Base-by-base conservation (phyloP, 2,797 vertebrate species). In the Gymnopithys bicolor region DNA sequence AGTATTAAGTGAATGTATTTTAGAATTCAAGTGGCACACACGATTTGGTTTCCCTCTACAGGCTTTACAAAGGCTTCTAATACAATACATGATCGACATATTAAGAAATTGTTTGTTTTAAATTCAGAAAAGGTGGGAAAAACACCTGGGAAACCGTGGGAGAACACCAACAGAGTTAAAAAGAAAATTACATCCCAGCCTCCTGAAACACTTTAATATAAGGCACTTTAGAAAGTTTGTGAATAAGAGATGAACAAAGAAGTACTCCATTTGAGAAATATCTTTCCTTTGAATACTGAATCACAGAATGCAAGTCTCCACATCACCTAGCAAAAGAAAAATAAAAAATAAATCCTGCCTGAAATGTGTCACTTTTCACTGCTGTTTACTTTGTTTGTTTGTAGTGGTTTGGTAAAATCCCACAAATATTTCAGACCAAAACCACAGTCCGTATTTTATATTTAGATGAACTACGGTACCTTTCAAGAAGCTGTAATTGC, bases 341-440 rank as follows among this genome's bases (percentile, higher is more conserved):
- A 76, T 11, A 60, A 84, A 84, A 85, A 79, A 48, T 28, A 82
- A 84, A 75, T 84, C 82, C 73, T 75, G 69, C 62, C 76, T 81
- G 55, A 94, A 95, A 94, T 81, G 79, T 92, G 93, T 89, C 91
- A 49, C 89, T 93, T 93, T 84, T 84, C 3, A 11, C 73, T 86
- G 58, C 60, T 84, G 82, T 93, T 95, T 91, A 90, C 79, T 93
- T 75, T 93, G 69, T 89, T 96, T 96, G 81, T 90, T 93, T 96
- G 91, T 92, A 88, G 94, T 88, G 94, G 94, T 91, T 94, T 92
- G 70, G 37, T 63, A 87, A 90, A 96, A 96, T 43, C 82, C 84
- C 95, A 89, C 94, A 92, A 87, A 91, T 93, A 96, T 87, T 96
- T 95, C 60, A 93, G 92, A 96, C 87, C 6, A 22, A 96, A 95